Percentiles rank a stretch among this genome's conserved stretches.
phyloP scores from a whole-genome alignment of 2,888 invertebrate genomes.

The Eucera pruinosa region DNA sequence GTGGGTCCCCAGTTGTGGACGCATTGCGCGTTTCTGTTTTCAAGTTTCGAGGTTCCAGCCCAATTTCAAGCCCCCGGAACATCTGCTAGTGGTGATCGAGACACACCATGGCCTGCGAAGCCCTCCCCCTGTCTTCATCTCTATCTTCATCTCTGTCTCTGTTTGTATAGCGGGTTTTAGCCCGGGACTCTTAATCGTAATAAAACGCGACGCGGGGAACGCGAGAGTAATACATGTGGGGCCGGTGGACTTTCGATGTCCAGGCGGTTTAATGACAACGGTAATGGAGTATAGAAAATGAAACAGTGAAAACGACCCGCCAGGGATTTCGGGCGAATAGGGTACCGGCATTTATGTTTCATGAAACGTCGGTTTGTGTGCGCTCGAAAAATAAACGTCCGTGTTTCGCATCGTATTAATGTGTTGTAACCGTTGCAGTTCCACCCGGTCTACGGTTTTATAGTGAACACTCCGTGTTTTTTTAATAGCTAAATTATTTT shows the following conservation, averaged over 20 bases:
- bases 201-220: conserved; percentile 33
- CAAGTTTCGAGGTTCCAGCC: conserved; percentile 39
- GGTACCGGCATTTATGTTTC: conserved; percentile 60
- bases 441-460: too few species aligned
- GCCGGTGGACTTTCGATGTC: conserved; percentile 19
- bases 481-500: too few species aligned
- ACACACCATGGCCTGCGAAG: too few species aligned
- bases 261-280: conserved; percentile 51
- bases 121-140: not conserved
- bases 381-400: conserved; percentile 53
- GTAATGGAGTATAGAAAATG: conserved; percentile 57
- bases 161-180: conserved; percentile 8
- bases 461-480: too few species aligned
- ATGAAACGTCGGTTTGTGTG: conserved; percentile 47
- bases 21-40: conserved; percentile 52
- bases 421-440: conserved; percentile 56
- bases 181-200: conserved; percentile 52
- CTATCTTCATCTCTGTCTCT: not conserved
- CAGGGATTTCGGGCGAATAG: conserved; percentile 54
- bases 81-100: conserved; percentile 45
- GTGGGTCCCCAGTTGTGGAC: conserved; percentile 33
- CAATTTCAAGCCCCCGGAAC: conserved; percentile 41
- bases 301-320: conserved; percentile 54
- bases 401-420: conserved; percentile 45
- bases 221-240: not conserved